phyloP scores from a whole-genome alignment of 64 coral and sea anemone species.

The Pocillopora damicornis region DNA sequence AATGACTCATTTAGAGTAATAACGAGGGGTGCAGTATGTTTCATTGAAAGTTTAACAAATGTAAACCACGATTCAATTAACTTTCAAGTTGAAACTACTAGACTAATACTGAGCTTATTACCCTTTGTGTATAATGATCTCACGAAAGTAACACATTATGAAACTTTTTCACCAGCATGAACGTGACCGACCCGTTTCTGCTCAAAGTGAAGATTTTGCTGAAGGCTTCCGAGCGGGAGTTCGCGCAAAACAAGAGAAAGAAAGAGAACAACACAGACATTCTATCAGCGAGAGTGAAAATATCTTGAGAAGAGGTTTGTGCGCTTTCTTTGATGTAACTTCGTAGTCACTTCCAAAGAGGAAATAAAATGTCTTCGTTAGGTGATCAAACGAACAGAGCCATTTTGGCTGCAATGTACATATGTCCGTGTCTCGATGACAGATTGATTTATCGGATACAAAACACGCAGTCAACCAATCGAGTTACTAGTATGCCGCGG shows the following conservation, averaged over 20 bases:
- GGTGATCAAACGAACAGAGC: no score
- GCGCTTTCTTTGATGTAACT: not conserved
- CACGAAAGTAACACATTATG: not conserved
- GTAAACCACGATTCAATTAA: no score
- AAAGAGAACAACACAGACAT: slow-evolving; percentile 40
- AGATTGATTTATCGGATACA: no score
- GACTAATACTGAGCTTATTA: not conserved
- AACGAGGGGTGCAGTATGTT: no score
- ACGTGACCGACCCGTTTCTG: slow-evolving; percentile 51
- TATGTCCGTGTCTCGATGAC: no score
- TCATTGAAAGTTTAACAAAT: no score
- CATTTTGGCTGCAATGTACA: no score
- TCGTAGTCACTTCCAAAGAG: no score
- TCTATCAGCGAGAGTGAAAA: slow-evolving; percentile 52
- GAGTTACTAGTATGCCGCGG: no score
- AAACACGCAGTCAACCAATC: no score
- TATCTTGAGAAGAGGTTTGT: slow-evolving; percentile 49
- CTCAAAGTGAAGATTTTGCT: slow-evolving; percentile 52
- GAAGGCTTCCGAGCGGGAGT: slow-evolving; percentile 62
- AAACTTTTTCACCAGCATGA: slow-evolving; percentile 13
- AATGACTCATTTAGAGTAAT: no score
- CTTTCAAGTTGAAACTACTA: no score
- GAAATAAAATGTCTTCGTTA: not conserved
- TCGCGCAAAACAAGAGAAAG: slow-evolving; percentile 45
- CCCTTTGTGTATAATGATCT: not conserved